These are phyloP conservation scores for Cynocephalus volans DNA, from an alignment of 2,113 vertebrate genomes.

Conservation along the genomic window DNA sequence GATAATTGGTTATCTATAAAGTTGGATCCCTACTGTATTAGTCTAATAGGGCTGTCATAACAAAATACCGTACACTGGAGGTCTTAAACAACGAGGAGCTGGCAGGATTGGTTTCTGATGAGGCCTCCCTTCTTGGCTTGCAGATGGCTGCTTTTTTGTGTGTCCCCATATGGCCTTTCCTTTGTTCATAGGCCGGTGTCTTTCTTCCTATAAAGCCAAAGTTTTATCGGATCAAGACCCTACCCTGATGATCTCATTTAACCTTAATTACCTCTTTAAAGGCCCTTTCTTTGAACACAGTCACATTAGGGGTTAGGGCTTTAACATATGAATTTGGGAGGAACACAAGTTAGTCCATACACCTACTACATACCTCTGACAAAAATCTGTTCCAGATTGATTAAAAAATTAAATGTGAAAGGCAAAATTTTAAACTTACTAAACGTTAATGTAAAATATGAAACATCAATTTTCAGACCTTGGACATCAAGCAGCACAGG, in stretches of 20 bases:
- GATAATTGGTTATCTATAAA: neutral
- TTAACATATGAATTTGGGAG: neutral
- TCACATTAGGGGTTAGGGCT: neutral
- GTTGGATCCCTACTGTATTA: neutral
- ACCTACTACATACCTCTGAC: neutral
- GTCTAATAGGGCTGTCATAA: neutral
- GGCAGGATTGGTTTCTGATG: neutral
- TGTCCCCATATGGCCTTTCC: neutral
- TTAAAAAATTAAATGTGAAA: neutral
- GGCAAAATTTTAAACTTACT: neutral
- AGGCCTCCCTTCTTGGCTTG: neutral
- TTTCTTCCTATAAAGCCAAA: neutral
- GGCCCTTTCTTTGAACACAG: neutral
- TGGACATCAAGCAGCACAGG: neutral
- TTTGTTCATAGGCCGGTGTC: neutral
- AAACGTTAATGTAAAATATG: neutral
- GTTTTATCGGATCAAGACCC: neutral
- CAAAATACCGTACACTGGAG: neutral
- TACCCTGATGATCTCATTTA: neutral
- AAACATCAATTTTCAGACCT: slow-evolving; percentile 15
- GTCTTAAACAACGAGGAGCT: neutral
- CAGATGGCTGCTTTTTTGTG: neutral
- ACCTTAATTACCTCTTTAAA: neutral
- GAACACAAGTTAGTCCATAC: neutral
- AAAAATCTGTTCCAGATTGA: neutral